Conservation (phyloP, 92 coral and sea anemone genomes). For the Zoanthus gigantus region DNA sequence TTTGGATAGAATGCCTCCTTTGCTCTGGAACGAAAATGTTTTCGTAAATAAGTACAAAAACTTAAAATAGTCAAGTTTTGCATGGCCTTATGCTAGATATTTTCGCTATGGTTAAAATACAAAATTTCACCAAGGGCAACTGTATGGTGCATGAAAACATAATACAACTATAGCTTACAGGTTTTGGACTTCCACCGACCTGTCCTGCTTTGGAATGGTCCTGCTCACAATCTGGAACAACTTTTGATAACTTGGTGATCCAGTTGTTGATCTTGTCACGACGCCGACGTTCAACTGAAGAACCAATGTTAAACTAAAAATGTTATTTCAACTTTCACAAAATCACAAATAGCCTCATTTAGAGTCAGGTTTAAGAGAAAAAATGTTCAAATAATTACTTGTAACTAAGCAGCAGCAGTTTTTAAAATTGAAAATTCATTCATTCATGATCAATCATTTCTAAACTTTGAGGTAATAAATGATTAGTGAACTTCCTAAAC, state of each 20-base stretch:
- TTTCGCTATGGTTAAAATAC: neutral
- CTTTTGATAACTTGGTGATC: conserved; percentile 93
- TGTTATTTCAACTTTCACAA: neutral
- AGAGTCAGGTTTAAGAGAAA: too few species aligned
- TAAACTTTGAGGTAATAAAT: too few species aligned
- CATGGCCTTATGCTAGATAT: too few species aligned
- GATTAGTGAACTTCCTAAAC: too few species aligned
- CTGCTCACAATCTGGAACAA: conserved; percentile 93
- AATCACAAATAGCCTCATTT: neutral
- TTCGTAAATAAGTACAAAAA: neutral
- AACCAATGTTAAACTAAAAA: neutral
- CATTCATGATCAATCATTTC: too few species aligned
- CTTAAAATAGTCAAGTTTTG: too few species aligned
- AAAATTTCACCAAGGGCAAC: neutral
- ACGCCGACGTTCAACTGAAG: conserved; percentile 93
- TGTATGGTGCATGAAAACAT: neutral
- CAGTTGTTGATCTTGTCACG: conserved; percentile 93
- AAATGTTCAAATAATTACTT: too few species aligned
- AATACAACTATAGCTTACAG: conserved; percentile 11
- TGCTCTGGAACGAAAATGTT: conserved; percentile 69
- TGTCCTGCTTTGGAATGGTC: conserved; percentile 97
- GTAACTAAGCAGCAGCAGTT: too few species aligned
- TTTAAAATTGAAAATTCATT: too few species aligned
- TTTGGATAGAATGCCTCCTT: conserved; percentile 97
- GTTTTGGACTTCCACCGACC: conserved; percentile 62